Evolutionary conservation across 2,113 vertebrate genomes (phyloP).

Genomic region (Alosa alosa): DNA sequence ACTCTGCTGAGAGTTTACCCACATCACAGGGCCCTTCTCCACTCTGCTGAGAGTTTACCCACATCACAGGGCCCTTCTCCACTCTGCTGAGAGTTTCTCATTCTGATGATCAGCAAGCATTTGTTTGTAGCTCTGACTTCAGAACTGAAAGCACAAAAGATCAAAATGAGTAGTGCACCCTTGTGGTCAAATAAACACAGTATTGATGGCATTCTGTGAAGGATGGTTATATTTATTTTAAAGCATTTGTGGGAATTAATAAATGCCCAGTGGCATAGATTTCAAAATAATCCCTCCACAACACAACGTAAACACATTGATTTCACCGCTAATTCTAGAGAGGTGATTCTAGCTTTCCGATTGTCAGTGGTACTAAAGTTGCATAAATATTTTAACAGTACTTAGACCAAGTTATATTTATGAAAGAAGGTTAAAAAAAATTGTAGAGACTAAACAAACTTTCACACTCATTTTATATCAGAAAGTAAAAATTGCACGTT

Average conservation of each 20-base stretch:
- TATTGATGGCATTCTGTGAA: not conserved
- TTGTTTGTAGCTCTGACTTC: not conserved
- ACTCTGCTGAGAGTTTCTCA: not conserved
- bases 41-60: not conserved
- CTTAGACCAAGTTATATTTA: not conserved
- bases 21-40: too few relatives aligned
- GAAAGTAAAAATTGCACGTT: too few relatives aligned
- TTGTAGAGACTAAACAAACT: not conserved
- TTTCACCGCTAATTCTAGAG: not conserved
- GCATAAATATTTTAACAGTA: not conserved
- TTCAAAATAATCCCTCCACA: not conserved
- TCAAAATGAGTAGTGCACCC: not conserved
- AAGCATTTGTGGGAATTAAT: not conserved
- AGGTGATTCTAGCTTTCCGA: not conserved
- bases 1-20: not conserved
- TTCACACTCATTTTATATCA: not conserved
- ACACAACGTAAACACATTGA: not conserved
- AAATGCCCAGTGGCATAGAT: not conserved
- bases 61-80: not conserved
- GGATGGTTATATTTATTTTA: not conserved
- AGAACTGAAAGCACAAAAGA: not conserved
- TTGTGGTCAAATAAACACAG: not conserved
- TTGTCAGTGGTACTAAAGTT: not conserved
- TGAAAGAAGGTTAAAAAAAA: not conserved
- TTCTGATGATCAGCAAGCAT: not conserved